Conservation (phyloP, 1,140 invertebrate genomes). For the Drosophila dunni region DNA sequence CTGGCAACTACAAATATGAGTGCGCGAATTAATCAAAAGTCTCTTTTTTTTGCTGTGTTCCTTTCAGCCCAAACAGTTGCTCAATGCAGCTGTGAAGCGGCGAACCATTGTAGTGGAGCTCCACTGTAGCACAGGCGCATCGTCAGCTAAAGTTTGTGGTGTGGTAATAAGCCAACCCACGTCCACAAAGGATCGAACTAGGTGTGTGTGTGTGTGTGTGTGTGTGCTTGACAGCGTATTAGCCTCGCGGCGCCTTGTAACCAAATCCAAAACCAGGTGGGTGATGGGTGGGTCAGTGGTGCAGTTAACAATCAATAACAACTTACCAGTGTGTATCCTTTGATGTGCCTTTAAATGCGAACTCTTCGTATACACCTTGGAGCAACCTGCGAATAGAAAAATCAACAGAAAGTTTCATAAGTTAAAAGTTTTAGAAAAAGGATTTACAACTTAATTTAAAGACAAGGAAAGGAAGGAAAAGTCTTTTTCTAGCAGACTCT, state of each 20-base stretch:
- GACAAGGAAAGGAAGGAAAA: too few species aligned
- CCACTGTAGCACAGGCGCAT: constrained; percentile 38
- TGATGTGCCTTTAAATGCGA: constrained; percentile 99
- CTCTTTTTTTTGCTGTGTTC: constrained; percentile 30
- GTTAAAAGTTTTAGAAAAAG: not conserved
- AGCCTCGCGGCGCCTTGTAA: constrained; percentile 37
- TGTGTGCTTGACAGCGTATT: constrained; percentile 22
- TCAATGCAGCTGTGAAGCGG: constrained; percentile 64
- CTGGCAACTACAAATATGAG: constrained; percentile 82
- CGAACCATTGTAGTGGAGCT: not conserved
- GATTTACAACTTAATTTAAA: too few species aligned
- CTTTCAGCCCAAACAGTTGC: constrained; percentile 44
- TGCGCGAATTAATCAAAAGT: constrained; percentile 79
- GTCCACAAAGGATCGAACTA: constrained; percentile 27
- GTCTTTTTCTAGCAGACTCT: not conserved
- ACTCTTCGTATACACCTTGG: constrained; percentile 99
- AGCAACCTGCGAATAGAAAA: constrained; percentile 90
- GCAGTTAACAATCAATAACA: constrained; percentile 35
- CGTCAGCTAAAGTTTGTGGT: constrained; percentile 37
- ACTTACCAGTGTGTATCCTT: constrained; percentile 98
- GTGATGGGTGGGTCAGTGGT: constrained; percentile 19
- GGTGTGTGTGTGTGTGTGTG: constrained; percentile 20
- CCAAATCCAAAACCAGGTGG: constrained; percentile 26
- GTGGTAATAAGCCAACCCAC: constrained; percentile 51
- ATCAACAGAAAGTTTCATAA: not conserved